phyloP scores from a whole-genome alignment of 2,888 invertebrate genomes.

The Maniola hyperantus region DNA sequence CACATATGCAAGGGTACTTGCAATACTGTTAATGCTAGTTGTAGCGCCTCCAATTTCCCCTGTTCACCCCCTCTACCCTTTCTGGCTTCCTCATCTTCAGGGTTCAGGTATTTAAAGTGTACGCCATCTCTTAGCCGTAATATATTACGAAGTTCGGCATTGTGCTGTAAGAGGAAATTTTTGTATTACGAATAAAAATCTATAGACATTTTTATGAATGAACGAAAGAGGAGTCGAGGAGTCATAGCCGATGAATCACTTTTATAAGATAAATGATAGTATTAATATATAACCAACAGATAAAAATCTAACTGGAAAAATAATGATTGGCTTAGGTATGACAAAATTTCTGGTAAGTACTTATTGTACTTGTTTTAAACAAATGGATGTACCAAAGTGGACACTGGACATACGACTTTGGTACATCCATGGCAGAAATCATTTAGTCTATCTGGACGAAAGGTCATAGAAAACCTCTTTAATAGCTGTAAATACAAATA shows the following conservation, averaged over 20 bases:
- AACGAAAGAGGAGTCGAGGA: too few species aligned
- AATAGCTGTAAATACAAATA: too few species aligned
- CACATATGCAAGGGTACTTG: conserved; percentile 93
- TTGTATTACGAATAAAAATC: not conserved
- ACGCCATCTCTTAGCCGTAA: conserved; percentile 89
- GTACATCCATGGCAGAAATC: too few species aligned
- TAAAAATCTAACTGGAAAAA: not conserved
- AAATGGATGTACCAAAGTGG: too few species aligned
- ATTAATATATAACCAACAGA: not conserved
- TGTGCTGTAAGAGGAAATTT: conserved; percentile 73
- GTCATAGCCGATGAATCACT: not conserved
- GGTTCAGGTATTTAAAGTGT: conserved; percentile 92
- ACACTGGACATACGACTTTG: too few species aligned
- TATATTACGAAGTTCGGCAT: conserved; percentile 88
- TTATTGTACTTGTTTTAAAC: too few species aligned
- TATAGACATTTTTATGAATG: too few species aligned
- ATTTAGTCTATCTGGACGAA: too few species aligned
- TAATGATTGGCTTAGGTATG: not conserved
- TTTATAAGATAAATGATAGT: not conserved
- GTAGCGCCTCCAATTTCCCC: conserved; percentile 89
- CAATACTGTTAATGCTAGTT: conserved; percentile 93
- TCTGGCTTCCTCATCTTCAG: conserved; percentile 86
- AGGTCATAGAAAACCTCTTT: too few species aligned
- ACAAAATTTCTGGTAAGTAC: not conserved
- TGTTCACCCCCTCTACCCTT: conserved; percentile 64